phyloP scores from a whole-genome alignment of 2,113 vertebrate species.

The Emydura subglobosa region DNA sequence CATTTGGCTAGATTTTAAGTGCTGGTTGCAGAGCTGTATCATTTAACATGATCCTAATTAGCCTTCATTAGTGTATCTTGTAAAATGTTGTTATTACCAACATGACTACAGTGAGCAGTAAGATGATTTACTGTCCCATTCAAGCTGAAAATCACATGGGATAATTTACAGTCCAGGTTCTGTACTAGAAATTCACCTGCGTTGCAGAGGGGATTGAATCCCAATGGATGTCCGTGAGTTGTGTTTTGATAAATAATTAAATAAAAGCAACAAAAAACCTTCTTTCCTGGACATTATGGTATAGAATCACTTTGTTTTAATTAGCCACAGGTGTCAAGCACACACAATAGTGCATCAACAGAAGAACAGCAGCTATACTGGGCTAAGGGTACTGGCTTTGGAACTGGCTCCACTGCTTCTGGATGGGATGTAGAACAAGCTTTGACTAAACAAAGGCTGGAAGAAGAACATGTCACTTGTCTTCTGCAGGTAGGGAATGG shows the following conservation, averaged over 20 bases:
- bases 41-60: background rate
- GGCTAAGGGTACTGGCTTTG: conserved; percentile 99
- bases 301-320: background rate
- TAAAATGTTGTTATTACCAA: background rate
- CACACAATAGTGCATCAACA: conserved; percentile 88
- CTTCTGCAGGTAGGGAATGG: conserved; percentile 88
- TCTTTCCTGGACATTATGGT: background rate
- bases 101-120: background rate
- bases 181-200: background rate
- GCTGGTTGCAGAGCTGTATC: background rate
- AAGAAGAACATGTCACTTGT: conserved; percentile 98
- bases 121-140: background rate
- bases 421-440: conserved; percentile 99
- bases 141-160: background rate
- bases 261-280: background rate
- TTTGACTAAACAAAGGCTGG: conserved; percentile 96
- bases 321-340: conserved; percentile 92
- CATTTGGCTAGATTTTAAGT: background rate
- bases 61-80: background rate
- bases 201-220: background rate
- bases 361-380: conserved; percentile 99
- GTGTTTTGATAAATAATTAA: background rate
- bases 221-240: background rate
- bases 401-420: conserved; percentile 97
- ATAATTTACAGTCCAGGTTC: background rate